Evolutionary conservation across 2,888 invertebrate species (phyloP).

Genomic region (Dugesia japonica): DNA sequence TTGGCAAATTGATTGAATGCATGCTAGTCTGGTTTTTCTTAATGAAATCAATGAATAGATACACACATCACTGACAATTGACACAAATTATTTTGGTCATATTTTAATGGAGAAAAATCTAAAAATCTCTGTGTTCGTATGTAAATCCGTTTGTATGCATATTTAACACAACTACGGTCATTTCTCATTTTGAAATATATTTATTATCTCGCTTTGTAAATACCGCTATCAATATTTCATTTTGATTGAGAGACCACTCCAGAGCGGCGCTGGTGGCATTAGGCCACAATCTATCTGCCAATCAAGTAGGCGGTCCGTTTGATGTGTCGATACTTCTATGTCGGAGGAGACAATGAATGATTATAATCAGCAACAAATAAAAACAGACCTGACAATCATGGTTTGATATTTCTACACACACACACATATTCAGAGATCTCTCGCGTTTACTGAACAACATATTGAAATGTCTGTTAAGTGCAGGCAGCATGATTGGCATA

Average conservation of each 20-base stretch:
- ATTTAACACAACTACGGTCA: not conserved
- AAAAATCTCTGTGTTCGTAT: not conserved
- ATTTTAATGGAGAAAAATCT: too few species aligned
- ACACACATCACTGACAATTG: not conserved
- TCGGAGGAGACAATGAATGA: not conserved
- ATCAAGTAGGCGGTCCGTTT: not conserved
- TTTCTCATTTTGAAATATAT: not conserved
- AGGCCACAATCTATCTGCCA: not conserved
- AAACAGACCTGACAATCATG: not conserved
- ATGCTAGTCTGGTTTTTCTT: not conserved
- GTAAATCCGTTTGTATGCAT: too few species aligned
- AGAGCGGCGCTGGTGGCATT: not conserved
- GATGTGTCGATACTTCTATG: not conserved
- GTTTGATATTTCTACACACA: not conserved
- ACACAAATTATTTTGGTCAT: too few species aligned
- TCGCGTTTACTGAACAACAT: not conserved
- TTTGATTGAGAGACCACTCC: not conserved
- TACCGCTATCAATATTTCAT: not conserved
- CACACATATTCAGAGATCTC: not conserved
- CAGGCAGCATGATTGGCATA: not conserved
- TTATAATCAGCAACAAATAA: not conserved
- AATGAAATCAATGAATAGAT: not conserved
- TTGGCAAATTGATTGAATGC: not conserved
- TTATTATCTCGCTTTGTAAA: not conserved
- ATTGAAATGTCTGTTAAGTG: not conserved